Percentiles rank a stretch among this genome's conserved stretches.
phyloP scores from a whole-genome alignment of 2,888 invertebrate species.

The Timema podura region DNA sequence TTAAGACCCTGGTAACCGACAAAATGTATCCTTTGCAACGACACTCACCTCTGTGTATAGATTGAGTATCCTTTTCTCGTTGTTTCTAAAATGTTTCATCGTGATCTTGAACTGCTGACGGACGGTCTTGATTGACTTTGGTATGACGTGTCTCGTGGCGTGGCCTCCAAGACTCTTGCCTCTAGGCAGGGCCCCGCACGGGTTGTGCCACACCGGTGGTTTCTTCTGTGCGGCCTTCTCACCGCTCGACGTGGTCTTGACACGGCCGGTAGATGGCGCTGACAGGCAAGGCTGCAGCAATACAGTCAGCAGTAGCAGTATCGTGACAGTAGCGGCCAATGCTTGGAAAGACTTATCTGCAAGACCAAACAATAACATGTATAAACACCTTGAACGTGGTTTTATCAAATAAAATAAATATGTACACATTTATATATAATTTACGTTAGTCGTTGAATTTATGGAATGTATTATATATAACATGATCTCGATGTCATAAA shows the following conservation, averaged over 20 bases:
- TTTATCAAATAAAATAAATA: too few relatives aligned
- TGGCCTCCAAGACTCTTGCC: too few relatives aligned
- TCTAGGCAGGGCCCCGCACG: neutral
- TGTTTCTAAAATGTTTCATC: neutral
- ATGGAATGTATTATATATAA: too few relatives aligned
- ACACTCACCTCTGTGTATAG: neutral
- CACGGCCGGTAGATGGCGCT: constrained; percentile 6
- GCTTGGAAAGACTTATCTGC: too few relatives aligned
- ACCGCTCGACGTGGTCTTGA: neutral
- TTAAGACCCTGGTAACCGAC: too few relatives aligned
- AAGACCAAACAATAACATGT: too few relatives aligned
- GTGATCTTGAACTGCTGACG: neutral
- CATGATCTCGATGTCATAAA: too few relatives aligned
- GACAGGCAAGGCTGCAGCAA: neutral
- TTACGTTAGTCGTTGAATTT: too few relatives aligned
- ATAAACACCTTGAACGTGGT: too few relatives aligned
- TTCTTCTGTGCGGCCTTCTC: too few relatives aligned
- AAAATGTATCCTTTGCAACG: neutral
- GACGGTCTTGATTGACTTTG: neutral
- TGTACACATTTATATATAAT: too few relatives aligned
- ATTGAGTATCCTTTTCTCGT: neutral
- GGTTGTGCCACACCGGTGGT: constrained; percentile 5
- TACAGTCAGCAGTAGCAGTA: neutral
- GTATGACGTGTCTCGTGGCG: neutral
- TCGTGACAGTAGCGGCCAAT: too few relatives aligned